These are phyloP conservation scores for Ciconia stormi DNA, from an alignment of 2,113 vertebrate genomes.

Conservation along the genomic window DNA sequence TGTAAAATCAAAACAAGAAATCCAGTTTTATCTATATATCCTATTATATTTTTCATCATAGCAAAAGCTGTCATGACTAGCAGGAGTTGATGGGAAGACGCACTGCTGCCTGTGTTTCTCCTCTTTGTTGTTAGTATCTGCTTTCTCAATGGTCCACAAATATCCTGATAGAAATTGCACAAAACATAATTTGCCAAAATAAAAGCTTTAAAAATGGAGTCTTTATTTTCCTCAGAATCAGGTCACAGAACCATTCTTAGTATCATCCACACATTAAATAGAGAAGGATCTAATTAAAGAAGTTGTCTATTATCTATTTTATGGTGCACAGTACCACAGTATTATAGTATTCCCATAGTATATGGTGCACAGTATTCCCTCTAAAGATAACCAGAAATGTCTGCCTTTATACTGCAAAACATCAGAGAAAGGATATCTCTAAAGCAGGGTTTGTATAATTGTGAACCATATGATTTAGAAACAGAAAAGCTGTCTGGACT, in stretches of 20 bases:
- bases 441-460: neutral
- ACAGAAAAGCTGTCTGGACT: neutral
- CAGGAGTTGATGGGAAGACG: neutral
- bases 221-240: neutral
- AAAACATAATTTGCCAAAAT: neutral
- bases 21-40: neutral
- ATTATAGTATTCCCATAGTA: too few species aligned
- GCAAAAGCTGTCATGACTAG: neutral
- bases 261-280: neutral
- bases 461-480: neutral
- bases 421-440: neutral
- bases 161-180: neutral
- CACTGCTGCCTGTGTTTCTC: neutral
- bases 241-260: neutral
- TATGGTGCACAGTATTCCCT: neutral
- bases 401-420: neutral
- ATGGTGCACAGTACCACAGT: neutral
- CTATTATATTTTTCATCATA: slow-evolving; percentile 10
- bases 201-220: neutral
- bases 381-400: neutral
- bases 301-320: neutral
- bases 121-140: neutral
- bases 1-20: slow-evolving; percentile 14
- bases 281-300: neutral
- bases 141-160: neutral